A percentile compares a stretch with the other conserved stretches of the same genome.
phyloP scores from a whole-genome alignment of 2,797 vertebrate species.

The Syngnathus rostellatus region DNA sequence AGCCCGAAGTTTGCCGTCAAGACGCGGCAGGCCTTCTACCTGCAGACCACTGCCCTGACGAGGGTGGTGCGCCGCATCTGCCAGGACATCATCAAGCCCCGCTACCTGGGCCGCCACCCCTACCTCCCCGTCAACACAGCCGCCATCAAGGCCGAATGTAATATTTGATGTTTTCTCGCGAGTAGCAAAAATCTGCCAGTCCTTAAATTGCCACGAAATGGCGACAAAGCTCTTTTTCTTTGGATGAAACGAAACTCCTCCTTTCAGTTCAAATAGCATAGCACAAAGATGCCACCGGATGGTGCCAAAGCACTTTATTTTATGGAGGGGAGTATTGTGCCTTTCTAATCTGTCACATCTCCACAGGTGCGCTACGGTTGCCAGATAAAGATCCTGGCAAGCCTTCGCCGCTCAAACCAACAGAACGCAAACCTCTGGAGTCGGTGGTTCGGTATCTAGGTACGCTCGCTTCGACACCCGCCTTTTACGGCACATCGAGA shows the following conservation, averaged over 20 bases:
- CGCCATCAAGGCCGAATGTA: conserved; percentile 95
- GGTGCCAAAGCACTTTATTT: neutral
- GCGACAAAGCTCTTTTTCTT: neutral
- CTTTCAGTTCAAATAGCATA: neutral
- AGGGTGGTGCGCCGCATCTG: conserved; percentile 84
- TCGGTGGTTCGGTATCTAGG: conserved; percentile 91
- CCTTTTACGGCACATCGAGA: neutral
- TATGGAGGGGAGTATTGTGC: neutral
- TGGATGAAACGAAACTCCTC: no score
- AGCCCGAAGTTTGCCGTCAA: conserved; percentile 98
- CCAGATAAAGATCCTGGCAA: conserved; percentile 80
- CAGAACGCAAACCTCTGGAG: conserved; percentile 91
- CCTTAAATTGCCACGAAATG: no score
- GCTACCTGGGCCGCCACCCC: conserved; percentile 84
- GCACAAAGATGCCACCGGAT: neutral
- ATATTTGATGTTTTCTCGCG: conserved; percentile 32
- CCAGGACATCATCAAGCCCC: conserved; percentile 85
- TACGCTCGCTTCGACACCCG: conserved; percentile 29
- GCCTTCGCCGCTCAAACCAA: conserved; percentile 78
- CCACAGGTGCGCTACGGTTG: conserved; percentile 83
- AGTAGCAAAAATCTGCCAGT: no score
- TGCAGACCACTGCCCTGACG: conserved; percentile 86
- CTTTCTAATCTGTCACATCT: neutral
- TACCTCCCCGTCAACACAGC: conserved; percentile 90
- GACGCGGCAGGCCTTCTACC: conserved; percentile 93